A percentile compares a stretch with the other conserved stretches of the same genome.
Conservation (phyloP, 1,140 invertebrate species). For the Papilio machaon region DNA sequence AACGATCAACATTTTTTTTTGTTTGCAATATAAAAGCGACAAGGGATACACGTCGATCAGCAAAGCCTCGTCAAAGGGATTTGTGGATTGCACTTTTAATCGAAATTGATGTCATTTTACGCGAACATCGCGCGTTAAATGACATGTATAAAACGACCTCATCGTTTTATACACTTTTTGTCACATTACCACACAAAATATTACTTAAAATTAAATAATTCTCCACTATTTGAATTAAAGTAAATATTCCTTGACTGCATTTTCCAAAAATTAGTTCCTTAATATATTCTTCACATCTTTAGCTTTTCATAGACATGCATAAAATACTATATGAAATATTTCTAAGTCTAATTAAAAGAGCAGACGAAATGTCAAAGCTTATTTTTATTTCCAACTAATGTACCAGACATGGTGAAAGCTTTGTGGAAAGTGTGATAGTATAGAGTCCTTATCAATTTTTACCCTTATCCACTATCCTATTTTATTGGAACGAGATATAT, state of each 20-base stretch:
- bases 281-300: too few species aligned
- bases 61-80: constrained; percentile 10
- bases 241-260: background rate
- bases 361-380: too few species aligned
- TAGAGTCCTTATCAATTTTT: too few species aligned
- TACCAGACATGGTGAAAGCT: too few species aligned
- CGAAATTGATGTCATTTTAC: constrained; percentile 3
- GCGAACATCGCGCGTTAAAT: background rate
- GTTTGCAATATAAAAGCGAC: constrained; percentile 17
- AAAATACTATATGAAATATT: too few species aligned
- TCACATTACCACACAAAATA: background rate
- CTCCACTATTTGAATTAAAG: background rate
- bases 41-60: constrained; percentile 1
- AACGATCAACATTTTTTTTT: background rate
- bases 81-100: constrained; percentile 22
- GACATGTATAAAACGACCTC: too few species aligned
- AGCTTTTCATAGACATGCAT: too few species aligned
- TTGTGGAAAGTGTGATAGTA: too few species aligned
- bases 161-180: constrained; percentile 2
- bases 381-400: too few species aligned
- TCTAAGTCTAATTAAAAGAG: too few species aligned
- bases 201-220: background rate
- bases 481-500: too few species aligned
- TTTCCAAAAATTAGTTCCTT: background rate
- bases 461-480: too few species aligned